These are phyloP conservation scores for Sericinus montela DNA, from an alignment of 2,888 invertebrate species.

Conservation along the genomic window DNA sequence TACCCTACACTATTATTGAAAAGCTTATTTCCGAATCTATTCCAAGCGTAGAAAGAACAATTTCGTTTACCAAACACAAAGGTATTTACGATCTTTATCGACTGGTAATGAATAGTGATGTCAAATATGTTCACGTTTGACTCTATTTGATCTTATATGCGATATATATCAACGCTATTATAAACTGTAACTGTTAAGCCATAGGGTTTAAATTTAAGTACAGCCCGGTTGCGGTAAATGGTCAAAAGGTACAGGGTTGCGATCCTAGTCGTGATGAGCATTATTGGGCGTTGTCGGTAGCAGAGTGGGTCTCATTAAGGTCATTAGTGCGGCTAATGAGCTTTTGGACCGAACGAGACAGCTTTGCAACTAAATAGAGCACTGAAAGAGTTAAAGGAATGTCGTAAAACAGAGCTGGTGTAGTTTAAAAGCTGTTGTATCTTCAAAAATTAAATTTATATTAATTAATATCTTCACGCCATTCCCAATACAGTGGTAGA, in stretches of 20 bases:
- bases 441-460: too few species aligned
- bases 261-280: slow-evolving; percentile 41
- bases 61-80: slow-evolving; percentile 6
- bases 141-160: slow-evolving; percentile 8
- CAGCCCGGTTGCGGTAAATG: background rate
- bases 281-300: slow-evolving; percentile 32
- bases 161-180: background rate
- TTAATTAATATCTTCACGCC: too few species aligned
- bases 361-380: background rate
- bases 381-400: too few species aligned
- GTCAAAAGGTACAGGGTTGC: slow-evolving; percentile 17
- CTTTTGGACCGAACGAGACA: slow-evolving; percentile 37
- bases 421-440: too few species aligned
- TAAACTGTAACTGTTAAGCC: background rate
- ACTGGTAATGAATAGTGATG: background rate
- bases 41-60: slow-evolving; percentile 19
- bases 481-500: too few species aligned
- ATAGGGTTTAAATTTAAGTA: background rate
- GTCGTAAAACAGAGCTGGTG: too few species aligned
- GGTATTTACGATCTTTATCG: background rate
- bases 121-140: slow-evolving; percentile 21
- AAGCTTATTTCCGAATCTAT: slow-evolving; percentile 21
- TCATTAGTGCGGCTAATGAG: slow-evolving; percentile 64
- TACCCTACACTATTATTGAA: slow-evolving; percentile 3
- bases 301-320: slow-evolving; percentile 63